A percentile compares a stretch with the other conserved stretches of the same genome.
These are phyloP conservation scores for Stenotaenia linearis DNA, from an alignment of 2,888 invertebrate genomes.

Conservation along the genomic window DNA sequence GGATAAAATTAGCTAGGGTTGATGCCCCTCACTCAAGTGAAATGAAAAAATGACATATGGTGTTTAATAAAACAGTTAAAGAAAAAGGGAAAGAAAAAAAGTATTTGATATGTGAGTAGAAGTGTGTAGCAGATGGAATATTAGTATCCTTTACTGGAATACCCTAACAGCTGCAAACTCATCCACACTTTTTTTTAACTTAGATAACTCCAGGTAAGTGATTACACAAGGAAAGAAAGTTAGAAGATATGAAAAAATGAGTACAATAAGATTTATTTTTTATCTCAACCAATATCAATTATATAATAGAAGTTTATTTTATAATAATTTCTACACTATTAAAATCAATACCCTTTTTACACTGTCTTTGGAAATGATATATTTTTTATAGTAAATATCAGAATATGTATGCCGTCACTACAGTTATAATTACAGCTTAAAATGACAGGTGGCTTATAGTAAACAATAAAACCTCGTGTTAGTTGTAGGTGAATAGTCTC, in stretches of 20 bases:
- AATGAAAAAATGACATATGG: background rate
- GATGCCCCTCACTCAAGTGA: background rate
- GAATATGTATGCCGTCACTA: too few relatives aligned
- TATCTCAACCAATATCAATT: too few relatives aligned
- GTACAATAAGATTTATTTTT: background rate
- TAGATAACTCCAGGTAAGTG: background rate
- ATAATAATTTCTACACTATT: too few relatives aligned
- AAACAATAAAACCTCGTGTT: background rate
- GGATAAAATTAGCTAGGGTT: background rate
- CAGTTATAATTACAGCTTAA: background rate
- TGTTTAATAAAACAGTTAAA: background rate
- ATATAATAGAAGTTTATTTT: too few relatives aligned
- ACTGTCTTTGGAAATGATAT: too few relatives aligned
- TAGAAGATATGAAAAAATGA: background rate
- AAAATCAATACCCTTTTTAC: too few relatives aligned
- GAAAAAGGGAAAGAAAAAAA: background rate
- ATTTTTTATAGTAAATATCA: too few relatives aligned
- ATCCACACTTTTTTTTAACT: background rate
- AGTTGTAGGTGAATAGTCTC: background rate
- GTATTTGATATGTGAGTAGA: background rate
- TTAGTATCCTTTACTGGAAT: background rate
- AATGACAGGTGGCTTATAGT: background rate
- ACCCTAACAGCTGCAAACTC: background rate
- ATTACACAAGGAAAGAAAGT: background rate
- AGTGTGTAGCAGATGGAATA: constrained; percentile 8